phyloP scores from a whole-genome alignment of 1,140 invertebrate genomes.

The Rhopalosiphum padi region DNA sequence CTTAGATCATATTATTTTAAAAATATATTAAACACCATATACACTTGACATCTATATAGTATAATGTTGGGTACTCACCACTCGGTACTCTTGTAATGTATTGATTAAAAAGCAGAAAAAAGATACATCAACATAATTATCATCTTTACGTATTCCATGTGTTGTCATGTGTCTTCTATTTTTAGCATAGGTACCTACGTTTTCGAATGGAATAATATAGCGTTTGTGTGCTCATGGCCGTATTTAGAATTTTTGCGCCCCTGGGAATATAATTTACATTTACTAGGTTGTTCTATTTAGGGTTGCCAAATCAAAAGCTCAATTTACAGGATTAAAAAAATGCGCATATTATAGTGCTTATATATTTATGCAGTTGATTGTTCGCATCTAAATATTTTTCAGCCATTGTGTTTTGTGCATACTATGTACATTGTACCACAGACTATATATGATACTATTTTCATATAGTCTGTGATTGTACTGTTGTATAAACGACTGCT shows the following conservation, averaged over 20 bases:
- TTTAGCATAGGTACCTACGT: background rate
- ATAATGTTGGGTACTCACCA: too few species aligned
- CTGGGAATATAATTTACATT: background rate
- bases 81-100: background rate
- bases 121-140: background rate
- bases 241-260: background rate
- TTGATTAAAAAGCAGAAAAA: background rate
- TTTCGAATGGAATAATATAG: background rate
- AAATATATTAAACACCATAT: background rate
- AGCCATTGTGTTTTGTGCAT: too few species aligned
- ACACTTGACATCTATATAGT: background rate
- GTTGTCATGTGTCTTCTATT: background rate
- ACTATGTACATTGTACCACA: too few species aligned
- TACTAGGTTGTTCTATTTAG: background rate
- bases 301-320: background rate
- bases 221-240: background rate
- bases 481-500: too few species aligned
- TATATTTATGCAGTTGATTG: too few species aligned
- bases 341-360: too few species aligned
- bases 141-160: background rate
- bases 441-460: too few species aligned
- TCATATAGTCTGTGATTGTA: too few species aligned
- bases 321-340: too few species aligned
- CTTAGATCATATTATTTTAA: too few species aligned
- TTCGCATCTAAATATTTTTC: too few species aligned